Evolutionary conservation across 2,113 vertebrate species (phyloP), one percentile per base, ranked within the genome.

Genomic region (Cavia aperea): DNA sequence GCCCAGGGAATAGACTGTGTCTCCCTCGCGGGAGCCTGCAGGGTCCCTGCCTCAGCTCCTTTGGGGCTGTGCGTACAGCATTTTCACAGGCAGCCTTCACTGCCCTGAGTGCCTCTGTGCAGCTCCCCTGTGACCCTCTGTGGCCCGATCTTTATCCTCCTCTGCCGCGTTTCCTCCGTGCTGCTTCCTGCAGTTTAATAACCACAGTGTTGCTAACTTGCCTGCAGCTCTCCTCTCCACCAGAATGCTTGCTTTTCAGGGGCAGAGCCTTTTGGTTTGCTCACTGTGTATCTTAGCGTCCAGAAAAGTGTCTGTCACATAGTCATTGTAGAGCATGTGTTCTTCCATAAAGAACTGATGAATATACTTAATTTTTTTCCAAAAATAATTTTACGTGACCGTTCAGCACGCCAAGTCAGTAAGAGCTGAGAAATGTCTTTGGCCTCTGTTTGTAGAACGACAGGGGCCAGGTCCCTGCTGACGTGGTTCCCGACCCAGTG

Each of bases 401-500:
- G 0, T 51, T 9, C 36, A 18, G 68, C 58, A 60, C 43, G 63
- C 60, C 66, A 13, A 43, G 58, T 23, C 10, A 0, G 2, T 43
- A 33, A 2, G 78, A 86, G n/a, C 16, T 83, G 70, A 90, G n/a
- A 8, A 23, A 16, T 62, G 0, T 89, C 15, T 90, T 65, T 96
- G 2, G 49, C 23, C 92, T 94, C 88, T 60, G 65, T 3, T 75
- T 89, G 46, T 92, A 99, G 99, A 99, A 99, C 49, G 99, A 99
- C 92, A 98, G 97, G 96, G 99, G 99, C 6, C 98, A 98, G 97
- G 98, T 97, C 89, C 98, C 99, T 0, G 98, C 97, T 1, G 99
- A 99, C 9, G 98, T 99, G 81, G 99, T 99, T 49, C 99, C 99
- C 1, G 99, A 99, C 93, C 98, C 99, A 0, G 97, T 99, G 4